Evolutionary conservation across 2,113 vertebrate genomes (phyloP).

Genomic region (Cisticola juncidis): DNA sequence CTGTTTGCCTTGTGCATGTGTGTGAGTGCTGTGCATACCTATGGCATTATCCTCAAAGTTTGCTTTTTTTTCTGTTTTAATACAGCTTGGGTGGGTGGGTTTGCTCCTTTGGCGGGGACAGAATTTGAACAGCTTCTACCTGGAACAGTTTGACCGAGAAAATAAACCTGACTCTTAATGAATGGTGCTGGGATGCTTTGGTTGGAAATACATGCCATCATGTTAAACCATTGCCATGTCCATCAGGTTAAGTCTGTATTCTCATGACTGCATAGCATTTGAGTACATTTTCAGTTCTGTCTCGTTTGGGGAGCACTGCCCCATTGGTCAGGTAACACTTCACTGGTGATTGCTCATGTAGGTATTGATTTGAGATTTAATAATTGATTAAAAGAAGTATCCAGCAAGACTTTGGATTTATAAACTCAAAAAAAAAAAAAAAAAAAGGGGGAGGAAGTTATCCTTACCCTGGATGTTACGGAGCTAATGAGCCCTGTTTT

Average conservation of each 20-base stretch:
- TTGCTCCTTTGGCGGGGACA: constrained; percentile 31
- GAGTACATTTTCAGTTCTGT: constrained; percentile 56
- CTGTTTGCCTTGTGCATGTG: constrained; percentile 35
- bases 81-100: not conserved
- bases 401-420: constrained; percentile 39
- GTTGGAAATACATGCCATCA: constrained; percentile 75
- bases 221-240: constrained; percentile 83
- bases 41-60: constrained; percentile 6
- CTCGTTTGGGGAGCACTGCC: constrained; percentile 20
- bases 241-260: constrained; percentile 74
- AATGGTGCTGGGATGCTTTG: constrained; percentile 39
- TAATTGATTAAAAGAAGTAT: constrained; percentile 65
- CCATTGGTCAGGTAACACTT: constrained; percentile 30
- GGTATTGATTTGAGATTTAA: constrained; percentile 47
- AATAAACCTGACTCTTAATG: constrained; percentile 4
- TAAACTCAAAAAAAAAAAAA: not conserved
- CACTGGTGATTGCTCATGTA: not conserved
- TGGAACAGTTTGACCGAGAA: constrained; percentile 26
- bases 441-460: not conserved
- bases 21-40: not conserved
- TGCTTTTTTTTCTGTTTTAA: constrained; percentile 2
- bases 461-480: constrained; percentile 16
- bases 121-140: constrained; percentile 46
- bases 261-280: constrained; percentile 35
- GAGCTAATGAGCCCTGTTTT: constrained; percentile 64